Conservation (phyloP, 2,797 vertebrate species). For the Eulemur rubriventer region DNA sequence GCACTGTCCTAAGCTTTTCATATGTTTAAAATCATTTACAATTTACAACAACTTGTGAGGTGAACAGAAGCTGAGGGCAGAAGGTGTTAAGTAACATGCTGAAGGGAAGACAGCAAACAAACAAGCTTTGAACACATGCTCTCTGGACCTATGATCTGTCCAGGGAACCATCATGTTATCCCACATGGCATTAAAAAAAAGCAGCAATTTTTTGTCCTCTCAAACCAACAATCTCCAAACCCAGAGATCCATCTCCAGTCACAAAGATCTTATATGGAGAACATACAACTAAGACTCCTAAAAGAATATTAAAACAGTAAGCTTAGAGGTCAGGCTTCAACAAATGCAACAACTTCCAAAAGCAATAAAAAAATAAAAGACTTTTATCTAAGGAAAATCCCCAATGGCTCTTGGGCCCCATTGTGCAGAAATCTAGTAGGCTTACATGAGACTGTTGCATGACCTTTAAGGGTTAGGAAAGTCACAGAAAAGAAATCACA, state of each 20-base stretch:
- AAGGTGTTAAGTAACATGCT: neutral
- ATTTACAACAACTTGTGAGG: neutral
- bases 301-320: neutral
- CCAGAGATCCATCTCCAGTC: neutral
- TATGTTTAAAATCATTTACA: neutral
- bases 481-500: conserved; percentile 32
- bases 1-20: neutral
- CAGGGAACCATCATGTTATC: neutral
- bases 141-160: neutral
- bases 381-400: neutral
- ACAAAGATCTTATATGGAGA: conserved; percentile 15
- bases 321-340: conserved; percentile 3
- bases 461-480: conserved; percentile 24
- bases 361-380: conserved; percentile 30
- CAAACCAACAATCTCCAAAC: neutral
- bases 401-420: neutral
- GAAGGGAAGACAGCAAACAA: neutral
- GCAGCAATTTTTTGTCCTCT: neutral
- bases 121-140: neutral
- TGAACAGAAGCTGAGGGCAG: neutral
- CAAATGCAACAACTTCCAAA: conserved; percentile 10
- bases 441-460: neutral
- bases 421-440: neutral
- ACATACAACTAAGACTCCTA: neutral
- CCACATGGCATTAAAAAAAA: neutral